These are phyloP conservation scores for Henricia sp. DNA, from an alignment of 53 echinoderm and acorn worm genomes.

Conservation along the genomic window DNA sequence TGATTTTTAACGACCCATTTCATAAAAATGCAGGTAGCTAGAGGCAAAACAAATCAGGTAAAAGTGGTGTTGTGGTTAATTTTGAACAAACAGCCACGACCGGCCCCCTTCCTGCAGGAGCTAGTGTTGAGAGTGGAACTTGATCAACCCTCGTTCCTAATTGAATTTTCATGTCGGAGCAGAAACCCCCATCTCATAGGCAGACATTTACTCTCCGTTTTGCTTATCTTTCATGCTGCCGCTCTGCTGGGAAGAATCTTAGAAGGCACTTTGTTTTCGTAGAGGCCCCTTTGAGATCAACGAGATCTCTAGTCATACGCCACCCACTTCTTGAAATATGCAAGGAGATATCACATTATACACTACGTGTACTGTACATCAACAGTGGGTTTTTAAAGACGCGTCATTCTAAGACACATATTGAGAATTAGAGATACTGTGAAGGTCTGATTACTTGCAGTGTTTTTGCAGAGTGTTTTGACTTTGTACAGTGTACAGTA, in stretches of 20 bases:
- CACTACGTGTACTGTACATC: too few relatives aligned
- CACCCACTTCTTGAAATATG: neutral
- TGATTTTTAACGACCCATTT: neutral
- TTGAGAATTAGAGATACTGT: too few relatives aligned
- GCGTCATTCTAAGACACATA: too few relatives aligned
- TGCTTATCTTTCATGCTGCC: neutral
- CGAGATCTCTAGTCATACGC: neutral
- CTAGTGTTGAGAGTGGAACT: neutral
- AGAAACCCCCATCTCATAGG: neutral
- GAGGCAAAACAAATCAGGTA: neutral
- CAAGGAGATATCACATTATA: too few relatives aligned
- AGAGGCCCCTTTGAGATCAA: neutral
- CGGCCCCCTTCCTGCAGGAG: neutral
- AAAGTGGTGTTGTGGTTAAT: neutral
- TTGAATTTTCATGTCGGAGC: conserved; percentile 18
- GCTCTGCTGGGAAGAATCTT: neutral
- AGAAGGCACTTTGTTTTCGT: conserved; percentile 51
- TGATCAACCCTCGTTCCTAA: neutral
- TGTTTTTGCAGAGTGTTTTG: too few relatives aligned
- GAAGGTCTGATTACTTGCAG: too few relatives aligned
- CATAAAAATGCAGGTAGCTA: neutral
- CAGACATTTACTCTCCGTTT: neutral
- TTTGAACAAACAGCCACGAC: conserved; percentile 3
- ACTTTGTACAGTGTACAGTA: too few relatives aligned
- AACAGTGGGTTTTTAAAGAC: too few relatives aligned